Evolutionary conservation across 1,140 invertebrate species (phyloP).

Genomic region (Saxidomus purpurata): DNA sequence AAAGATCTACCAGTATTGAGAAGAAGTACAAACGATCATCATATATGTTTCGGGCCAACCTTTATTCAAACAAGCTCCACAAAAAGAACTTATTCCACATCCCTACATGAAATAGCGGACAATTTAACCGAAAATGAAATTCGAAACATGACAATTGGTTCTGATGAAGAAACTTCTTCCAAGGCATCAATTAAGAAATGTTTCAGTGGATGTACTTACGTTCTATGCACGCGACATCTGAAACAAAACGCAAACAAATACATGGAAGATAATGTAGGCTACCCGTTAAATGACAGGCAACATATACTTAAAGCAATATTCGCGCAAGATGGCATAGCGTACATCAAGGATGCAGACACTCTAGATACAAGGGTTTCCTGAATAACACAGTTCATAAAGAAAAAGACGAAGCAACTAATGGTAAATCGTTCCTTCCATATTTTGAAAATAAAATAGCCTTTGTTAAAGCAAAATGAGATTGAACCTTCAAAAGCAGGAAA

Average conservation of each 20-base stretch:
- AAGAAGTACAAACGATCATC: slow-evolving; percentile 12
- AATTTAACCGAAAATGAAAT: background rate
- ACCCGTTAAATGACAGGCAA: slow-evolving; percentile 8
- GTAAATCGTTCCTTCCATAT: no score
- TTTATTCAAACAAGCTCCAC: slow-evolving; percentile 15
- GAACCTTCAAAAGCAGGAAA: background rate
- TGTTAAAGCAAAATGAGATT: no score
- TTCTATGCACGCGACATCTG: slow-evolving; percentile 22
- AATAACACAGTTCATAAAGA: no score
- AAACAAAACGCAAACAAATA: slow-evolving; percentile 33
- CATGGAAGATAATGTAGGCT: slow-evolving; percentile 45
- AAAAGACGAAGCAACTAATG: no score
- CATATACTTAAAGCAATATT: background rate
- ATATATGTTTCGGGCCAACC: slow-evolving; percentile 30
- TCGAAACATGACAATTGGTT: background rate
- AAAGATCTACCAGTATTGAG: slow-evolving; percentile 13
- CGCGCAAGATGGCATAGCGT: background rate
- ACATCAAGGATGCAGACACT: background rate
- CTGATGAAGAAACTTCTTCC: slow-evolving; percentile 21
- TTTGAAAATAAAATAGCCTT: no score
- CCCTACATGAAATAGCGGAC: slow-evolving; percentile 11
- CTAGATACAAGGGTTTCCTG: background rate
- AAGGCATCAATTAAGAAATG: slow-evolving; percentile 4
- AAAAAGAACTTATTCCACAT: background rate
- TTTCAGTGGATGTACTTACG: slow-evolving; percentile 6